Conservation (phyloP, 2,797 vertebrate species). For the Alectoris magna region DNA sequence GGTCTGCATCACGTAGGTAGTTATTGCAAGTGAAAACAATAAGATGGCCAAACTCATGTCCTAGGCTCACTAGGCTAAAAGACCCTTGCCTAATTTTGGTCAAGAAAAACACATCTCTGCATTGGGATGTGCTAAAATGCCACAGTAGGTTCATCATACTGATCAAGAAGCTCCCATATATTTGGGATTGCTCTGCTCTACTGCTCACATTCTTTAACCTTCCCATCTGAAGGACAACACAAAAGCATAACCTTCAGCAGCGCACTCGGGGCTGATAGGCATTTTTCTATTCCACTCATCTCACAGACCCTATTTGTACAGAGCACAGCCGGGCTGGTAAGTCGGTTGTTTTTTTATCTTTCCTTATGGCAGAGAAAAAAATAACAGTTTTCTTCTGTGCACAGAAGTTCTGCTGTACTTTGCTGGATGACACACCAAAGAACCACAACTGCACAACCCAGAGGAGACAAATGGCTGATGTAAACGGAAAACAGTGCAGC, state of each 20-base stretch:
- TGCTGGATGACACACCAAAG: conserved; percentile 52
- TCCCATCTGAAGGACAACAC: not conserved
- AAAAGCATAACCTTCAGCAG: not conserved
- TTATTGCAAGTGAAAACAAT: not conserved
- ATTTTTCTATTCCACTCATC: not conserved
- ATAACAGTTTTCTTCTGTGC: not conserved
- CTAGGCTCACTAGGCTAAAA: not conserved
- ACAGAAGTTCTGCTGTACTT: conserved; percentile 19
- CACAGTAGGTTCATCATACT: not conserved
- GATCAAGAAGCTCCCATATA: not conserved
- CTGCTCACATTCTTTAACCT: not conserved
- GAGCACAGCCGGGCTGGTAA: rapidly evolving
- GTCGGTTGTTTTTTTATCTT: not conserved
- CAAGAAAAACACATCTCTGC: not conserved
- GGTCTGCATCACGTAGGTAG: not conserved
- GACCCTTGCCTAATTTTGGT: not conserved
- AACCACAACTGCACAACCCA: conserved; percentile 50
- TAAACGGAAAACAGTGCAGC: conserved; percentile 57
- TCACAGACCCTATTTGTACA: not conserved
- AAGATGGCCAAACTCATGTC: not conserved
- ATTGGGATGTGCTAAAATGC: not conserved
- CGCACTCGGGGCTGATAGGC: rapidly evolving
- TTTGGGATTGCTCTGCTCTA: not conserved
- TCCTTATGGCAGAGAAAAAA: not conserved
- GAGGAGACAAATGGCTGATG: conserved; percentile 57